Base-by-base conservation (phyloP, 2,113 vertebrate genomes). In the Laticauda laticaudata region DNA sequence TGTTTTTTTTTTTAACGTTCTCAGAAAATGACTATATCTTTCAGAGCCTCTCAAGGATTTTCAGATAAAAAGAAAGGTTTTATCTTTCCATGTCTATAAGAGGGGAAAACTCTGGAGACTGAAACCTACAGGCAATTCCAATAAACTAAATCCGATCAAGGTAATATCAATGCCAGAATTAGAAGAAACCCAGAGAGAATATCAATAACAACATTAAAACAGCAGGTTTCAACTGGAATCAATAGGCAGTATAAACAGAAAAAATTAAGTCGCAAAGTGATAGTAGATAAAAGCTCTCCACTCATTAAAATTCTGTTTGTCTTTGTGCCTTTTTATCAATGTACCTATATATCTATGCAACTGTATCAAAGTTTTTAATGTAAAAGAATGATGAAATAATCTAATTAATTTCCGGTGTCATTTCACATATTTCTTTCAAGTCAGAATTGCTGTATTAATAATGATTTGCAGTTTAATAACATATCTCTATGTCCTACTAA, bases 271-370 rank as follows among this genome's bases (percentile, higher is more conserved):
- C 98, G 97, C 97, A 98, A 98, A 98, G 98, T 97, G 98, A 98
- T 98, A 98, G 98, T 97, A 97, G 98, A 99, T 99, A 98, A 99
- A 99, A 99, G 98, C 97, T 97, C 96, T 97, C 94, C 94, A 96
- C 98, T 99, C 98, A 98, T 99, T 99, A 98, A 98, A 99, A 99
- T 99, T 98, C 98, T 98, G 98, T 98, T 98, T 98, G 98, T 98
- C 98, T 98, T 98, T 98, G 98, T 98, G 98, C 98, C 98, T 98
- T 98, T 98, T 98, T 98, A 98, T 98, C 98, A 98, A 98, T 98
- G 98, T 98, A 99, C 99, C 98, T 98, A 98, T 98, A 98, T 98
- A 98, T 98, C 98, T 98, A 96, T 98, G 98, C 96, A 96, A 98
- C 96, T 95, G 96, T 98, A 99, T 99, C 98, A 99, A 99, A 99